Base-by-base conservation (phyloP, 1,140 invertebrate genomes). In the Leptinotarsa undecemlineata region DNA sequence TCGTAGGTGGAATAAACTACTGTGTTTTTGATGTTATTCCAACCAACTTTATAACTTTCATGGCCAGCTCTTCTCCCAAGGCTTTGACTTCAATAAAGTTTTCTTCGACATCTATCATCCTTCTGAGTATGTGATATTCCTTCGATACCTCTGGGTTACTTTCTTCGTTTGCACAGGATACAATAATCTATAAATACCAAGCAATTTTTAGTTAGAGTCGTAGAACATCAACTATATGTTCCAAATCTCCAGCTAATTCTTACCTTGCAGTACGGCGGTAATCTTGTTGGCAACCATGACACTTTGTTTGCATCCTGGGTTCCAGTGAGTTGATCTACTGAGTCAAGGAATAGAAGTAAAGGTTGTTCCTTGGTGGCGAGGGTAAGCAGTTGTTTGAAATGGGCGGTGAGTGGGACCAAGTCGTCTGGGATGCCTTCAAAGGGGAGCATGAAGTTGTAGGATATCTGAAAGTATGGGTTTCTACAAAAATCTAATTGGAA, bases 341-440 rank as follows among this genome's bases (percentile, higher is more conserved):
- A 97, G 84, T 98, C 96, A 73, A 98, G 86, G 84, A 96, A 97
- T 15, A 98, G 87, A 1, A 96, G 86, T 17, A 98, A 87, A 1
- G 96, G 95, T 83, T 96, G 94, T 76, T 96, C 91, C 33, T 87
- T 81, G 3, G 89, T 93, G 1, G 95, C 95, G 81, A 93, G 89
- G 17, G 92, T 95, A 62, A 99, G 86, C 33, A 99, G 87, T 81
- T 97, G 92, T 86, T 99, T 99, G 85, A 99, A 98, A 86, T 98
- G 93, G 14, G 96, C 96, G 21, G 96, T 97, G 14, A 99, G 87
- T 11, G 96, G 97, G 17, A 98, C 96, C 73, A 99, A 85, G 85
- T 99, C 98, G 82, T 98, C 96, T 0, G 98, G 97, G 72, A 98
- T 97, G 64, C 95, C 93, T 82, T 98, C 96, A 83, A 96, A 95